phyloP scores from a whole-genome alignment of 2,113 vertebrate species.

The Toxotes chatareus region DNA sequence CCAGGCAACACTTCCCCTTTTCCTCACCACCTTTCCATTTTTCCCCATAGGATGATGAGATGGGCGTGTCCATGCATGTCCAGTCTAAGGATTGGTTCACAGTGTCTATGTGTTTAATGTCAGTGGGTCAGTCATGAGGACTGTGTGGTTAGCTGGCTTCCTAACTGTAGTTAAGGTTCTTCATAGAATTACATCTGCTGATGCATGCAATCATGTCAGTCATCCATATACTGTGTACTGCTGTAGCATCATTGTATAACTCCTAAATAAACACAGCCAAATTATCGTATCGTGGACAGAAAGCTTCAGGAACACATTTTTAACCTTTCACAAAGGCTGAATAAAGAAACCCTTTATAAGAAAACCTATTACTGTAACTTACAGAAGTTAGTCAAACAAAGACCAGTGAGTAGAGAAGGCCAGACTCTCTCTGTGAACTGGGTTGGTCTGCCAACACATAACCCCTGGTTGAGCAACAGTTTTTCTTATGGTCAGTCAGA shows the following conservation, averaged over 20 bases:
- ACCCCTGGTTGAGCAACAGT: background rate
- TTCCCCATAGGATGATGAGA: background rate
- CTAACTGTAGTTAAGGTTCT: background rate
- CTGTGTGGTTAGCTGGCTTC: background rate
- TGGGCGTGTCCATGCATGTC: background rate
- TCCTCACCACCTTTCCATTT: background rate
- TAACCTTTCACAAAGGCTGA: background rate
- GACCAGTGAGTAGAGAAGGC: background rate
- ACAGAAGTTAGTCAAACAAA: constrained; percentile 14
- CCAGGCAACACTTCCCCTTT: background rate
- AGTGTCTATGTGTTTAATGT: background rate
- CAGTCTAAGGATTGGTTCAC: background rate
- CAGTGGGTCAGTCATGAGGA: background rate
- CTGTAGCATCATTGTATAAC: too few relatives aligned
- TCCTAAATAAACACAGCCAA: too few relatives aligned
- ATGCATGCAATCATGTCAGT: too few relatives aligned
- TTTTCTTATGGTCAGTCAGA: background rate
- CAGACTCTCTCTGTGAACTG: background rate
- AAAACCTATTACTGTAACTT: background rate
- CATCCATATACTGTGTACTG: too few relatives aligned
- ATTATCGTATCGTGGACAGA: background rate
- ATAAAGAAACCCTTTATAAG: constrained; percentile 9
- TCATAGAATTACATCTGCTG: background rate
- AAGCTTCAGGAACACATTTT: background rate
- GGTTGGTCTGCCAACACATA: background rate